Percentiles rank a stretch among this genome's conserved stretches.
Evolutionary conservation across 2,888 invertebrate genomes (phyloP).

Genomic region (Danaus chrysippus): DNA sequence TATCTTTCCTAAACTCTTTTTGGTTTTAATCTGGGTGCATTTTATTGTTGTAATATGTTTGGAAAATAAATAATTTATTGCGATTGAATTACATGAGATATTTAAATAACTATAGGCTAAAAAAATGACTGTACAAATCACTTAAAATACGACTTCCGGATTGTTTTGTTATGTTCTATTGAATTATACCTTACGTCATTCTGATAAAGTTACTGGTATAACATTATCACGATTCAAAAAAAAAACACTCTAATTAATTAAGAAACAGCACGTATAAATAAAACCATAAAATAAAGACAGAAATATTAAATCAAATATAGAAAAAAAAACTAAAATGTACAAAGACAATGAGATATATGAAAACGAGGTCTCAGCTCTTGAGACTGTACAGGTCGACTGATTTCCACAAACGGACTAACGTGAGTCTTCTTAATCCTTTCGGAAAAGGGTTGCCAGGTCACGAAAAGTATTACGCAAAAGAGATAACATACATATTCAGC

Average conservation of each 20-base stretch:
- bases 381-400: neutral
- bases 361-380: neutral
- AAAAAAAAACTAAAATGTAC: no score
- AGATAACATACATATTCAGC: neutral
- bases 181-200: no score
- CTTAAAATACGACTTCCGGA: no score
- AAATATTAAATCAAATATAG: no score
- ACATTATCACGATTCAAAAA: no score
- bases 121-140: no score
- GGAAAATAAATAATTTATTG: neutral
- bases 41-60: neutral
- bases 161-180: no score
- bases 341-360: no score
- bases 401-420: neutral
- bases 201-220: no score
- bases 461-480: constrained; percentile 3
- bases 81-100: neutral
- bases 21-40: constrained; percentile 2
- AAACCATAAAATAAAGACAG: no score
- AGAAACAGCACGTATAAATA: no score
- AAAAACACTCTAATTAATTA: no score
- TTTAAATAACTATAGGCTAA: neutral
- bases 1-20: constrained; percentile 1
- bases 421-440: neutral
- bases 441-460: neutral